phyloP scores from a whole-genome alignment of 2,113 vertebrate genomes.

The Ictalurus punctatus region DNA sequence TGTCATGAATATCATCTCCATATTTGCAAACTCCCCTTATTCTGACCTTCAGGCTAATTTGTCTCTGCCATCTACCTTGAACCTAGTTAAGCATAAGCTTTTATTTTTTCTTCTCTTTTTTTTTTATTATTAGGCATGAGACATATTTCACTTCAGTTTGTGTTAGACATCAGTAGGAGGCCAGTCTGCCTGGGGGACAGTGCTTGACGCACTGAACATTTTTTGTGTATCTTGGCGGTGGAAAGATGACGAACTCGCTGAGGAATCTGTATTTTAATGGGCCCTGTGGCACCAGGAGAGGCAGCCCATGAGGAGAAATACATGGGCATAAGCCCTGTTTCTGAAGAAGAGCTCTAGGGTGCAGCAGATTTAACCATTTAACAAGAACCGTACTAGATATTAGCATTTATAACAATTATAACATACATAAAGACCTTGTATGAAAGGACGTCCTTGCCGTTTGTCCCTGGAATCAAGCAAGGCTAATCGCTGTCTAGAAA shows the following conservation, averaged over 20 bases:
- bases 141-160: constrained; percentile 31
- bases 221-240: constrained; percentile 43
- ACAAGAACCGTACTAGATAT: neutral
- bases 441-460: neutral
- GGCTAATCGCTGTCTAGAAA: neutral
- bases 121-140: constrained; percentile 30
- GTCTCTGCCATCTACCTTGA: constrained; percentile 36
- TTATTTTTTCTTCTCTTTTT: neutral
- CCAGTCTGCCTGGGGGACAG: constrained; percentile 39
- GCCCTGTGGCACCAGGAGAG: constrained; percentile 34
- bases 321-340: constrained; percentile 10
- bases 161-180: constrained; percentile 36
- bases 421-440: neutral
- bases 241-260: constrained; percentile 37
- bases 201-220: constrained; percentile 34
- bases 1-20: neutral
- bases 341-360: neutral
- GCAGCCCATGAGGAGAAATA: constrained; percentile 28
- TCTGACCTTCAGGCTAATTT: constrained; percentile 28
- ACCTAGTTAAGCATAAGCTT: constrained; percentile 40
- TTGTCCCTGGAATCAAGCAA: neutral
- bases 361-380: neutral
- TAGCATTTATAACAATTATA: neutral
- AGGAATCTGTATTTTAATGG: constrained; percentile 55
- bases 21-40: constrained; percentile 24